phyloP scores from a whole-genome alignment of 23 tunicate species.

The Botrylloides violaceus region DNA sequence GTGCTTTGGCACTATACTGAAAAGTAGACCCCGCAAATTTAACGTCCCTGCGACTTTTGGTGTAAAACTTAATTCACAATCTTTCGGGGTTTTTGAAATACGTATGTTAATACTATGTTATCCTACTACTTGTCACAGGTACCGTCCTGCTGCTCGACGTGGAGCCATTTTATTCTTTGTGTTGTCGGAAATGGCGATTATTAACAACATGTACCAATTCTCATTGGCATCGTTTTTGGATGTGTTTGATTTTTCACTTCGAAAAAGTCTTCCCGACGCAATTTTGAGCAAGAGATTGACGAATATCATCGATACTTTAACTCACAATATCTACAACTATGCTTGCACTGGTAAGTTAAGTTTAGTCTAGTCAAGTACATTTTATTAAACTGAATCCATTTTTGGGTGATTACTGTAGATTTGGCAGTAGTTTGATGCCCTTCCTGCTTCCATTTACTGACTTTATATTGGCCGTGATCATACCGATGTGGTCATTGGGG shows the following conservation, averaged over 20 bases:
- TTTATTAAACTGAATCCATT: too few relatives aligned
- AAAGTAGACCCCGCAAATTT: neutral
- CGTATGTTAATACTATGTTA: neutral
- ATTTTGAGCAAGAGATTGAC: conserved; percentile 67
- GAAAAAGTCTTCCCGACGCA: conserved; percentile 92
- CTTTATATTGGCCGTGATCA: neutral
- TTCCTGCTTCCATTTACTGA: too few relatives aligned
- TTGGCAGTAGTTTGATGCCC: neutral
- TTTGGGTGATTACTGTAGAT: too few relatives aligned
- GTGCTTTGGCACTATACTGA: neutral
- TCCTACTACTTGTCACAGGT: conserved; percentile 24
- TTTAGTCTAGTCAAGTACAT: neutral
- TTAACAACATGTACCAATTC: conserved; percentile 99
- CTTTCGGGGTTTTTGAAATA: neutral
- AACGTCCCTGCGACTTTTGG: neutral
- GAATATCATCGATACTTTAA: conserved; percentile 88
- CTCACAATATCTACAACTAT: conserved; percentile 93
- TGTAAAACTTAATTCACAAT: too few relatives aligned
- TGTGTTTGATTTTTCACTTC: conserved; percentile 92
- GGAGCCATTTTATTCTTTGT: conserved; percentile 99
- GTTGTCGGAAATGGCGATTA: conserved; percentile 92
- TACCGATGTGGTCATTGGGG: neutral
- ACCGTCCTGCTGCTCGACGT: conserved; percentile 98
- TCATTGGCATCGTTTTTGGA: conserved; percentile 97
- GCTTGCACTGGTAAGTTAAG: conserved; percentile 89